A percentile compares a stretch with the other conserved stretches of the same genome.
Conservation (phyloP, 2,113 vertebrate species). For the Pygathrix nemaeus region DNA sequence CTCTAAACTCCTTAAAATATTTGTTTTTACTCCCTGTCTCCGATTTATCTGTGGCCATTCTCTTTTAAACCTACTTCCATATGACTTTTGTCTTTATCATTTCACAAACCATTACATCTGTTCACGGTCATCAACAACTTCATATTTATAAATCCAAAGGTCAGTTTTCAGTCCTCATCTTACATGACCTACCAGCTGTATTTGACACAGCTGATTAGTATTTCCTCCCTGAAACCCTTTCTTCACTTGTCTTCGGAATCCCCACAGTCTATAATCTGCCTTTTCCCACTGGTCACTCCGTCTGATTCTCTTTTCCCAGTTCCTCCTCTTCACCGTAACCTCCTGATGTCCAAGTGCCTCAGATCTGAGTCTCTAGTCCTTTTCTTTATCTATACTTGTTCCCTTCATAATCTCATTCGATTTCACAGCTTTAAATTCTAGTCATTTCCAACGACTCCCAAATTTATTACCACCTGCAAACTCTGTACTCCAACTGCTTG, state of each 20-base stretch:
- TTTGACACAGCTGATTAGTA: rapidly evolving
- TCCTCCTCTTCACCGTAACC: rapidly evolving
- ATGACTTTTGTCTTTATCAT: neutral
- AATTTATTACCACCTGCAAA: neutral
- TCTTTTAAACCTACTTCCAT: neutral
- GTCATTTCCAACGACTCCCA: neutral
- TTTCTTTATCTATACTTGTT: rapidly evolving
- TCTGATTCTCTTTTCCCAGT: rapidly evolving
- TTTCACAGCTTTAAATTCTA: neutral
- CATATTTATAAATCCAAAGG: neutral
- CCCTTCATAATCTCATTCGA: neutral
- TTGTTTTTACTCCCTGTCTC: neutral
- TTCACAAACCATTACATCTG: neutral
- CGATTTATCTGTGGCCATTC: too few species aligned
- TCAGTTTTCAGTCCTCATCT: neutral
- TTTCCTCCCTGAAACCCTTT: too few species aligned
- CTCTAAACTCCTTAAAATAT: neutral
- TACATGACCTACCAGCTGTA: neutral
- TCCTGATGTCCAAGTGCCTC: too few species aligned
- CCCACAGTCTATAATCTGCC: rapidly evolving
- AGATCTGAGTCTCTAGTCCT: neutral
- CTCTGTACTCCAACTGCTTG: neutral
- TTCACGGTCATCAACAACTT: neutral
- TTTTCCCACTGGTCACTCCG: rapidly evolving
- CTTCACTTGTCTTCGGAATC: neutral